These are phyloP conservation scores for Manis javanica DNA, from an alignment of 2,797 vertebrate genomes.

Conservation along the genomic window DNA sequence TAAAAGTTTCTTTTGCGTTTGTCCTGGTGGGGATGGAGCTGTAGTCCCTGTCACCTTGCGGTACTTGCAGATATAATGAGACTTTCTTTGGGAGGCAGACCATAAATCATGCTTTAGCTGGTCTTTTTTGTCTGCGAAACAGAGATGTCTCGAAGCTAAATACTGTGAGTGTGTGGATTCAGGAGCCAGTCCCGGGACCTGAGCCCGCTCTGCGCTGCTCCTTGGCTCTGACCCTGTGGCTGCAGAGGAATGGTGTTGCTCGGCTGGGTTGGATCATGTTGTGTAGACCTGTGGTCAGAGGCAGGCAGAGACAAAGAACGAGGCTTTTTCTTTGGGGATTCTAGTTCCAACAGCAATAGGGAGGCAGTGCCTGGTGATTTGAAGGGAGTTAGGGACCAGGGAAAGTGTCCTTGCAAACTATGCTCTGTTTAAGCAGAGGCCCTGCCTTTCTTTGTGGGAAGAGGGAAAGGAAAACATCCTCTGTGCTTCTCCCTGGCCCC, in stretches of 20 bases:
- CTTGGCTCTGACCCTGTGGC: neutral
- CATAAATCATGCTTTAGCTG: slow-evolving; percentile 12
- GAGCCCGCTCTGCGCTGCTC: neutral
- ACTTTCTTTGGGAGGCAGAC: slow-evolving; percentile 53
- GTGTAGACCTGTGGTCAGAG: neutral
- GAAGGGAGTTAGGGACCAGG: neutral
- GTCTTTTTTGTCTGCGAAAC: neutral
- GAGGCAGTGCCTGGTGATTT: neutral
- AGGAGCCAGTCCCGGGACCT: neutral
- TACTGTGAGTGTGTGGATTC: neutral
- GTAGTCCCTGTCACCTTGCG: neutral
- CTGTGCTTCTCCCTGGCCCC: neutral
- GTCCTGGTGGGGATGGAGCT: slow-evolving; percentile 45
- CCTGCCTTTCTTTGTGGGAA: neutral
- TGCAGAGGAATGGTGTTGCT: neutral
- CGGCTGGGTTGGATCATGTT: neutral
- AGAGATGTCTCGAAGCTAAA: neutral
- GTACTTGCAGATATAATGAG: slow-evolving; percentile 56
- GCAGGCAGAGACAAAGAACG: neutral
- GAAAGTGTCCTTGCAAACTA: neutral
- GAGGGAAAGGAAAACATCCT: neutral
- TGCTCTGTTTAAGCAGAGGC: neutral
- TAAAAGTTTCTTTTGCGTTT: slow-evolving; percentile 62
- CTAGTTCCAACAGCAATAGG: neutral
- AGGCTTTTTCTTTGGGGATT: neutral